These are phyloP conservation scores for Myiothlypis chrysogaster DNA, from an alignment of 2,797 vertebrate genomes.

Conservation along the genomic window DNA sequence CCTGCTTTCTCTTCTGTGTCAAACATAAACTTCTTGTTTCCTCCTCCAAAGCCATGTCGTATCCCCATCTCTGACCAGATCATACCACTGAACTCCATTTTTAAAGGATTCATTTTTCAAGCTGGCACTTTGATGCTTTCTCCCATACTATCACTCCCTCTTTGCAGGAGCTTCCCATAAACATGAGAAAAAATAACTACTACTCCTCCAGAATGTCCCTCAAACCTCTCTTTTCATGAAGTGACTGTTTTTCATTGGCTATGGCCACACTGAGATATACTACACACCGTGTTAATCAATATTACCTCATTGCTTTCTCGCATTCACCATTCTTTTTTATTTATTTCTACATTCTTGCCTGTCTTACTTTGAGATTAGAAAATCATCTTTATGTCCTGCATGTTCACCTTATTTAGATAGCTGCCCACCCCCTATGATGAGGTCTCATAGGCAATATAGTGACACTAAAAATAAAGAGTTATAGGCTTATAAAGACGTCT, in stretches of 20 bases:
- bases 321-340: constrained; percentile 4
- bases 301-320: constrained; percentile 11
- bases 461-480: constrained; percentile 54
- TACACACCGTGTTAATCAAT: constrained; percentile 23
- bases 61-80: neutral
- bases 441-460: constrained; percentile 16
- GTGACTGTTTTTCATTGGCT: constrained; percentile 29
- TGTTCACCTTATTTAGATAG: constrained; percentile 47
- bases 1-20: neutral
- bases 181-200: constrained; percentile 49
- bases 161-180: constrained; percentile 46
- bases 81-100: neutral
- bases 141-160: constrained; percentile 48
- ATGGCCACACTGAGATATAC: neutral
- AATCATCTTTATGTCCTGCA: constrained; percentile 19
- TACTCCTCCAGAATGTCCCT: constrained; percentile 46
- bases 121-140: constrained; percentile 57
- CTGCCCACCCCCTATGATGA: constrained; percentile 3
- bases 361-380: constrained; percentile 31
- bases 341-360: constrained; percentile 37
- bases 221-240: constrained; percentile 21
- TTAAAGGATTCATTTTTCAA: constrained; percentile 59
- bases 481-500: constrained; percentile 31
- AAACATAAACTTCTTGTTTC: constrained; percentile 27
- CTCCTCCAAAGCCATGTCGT: constrained; percentile 4